Evolutionary conservation across 2,113 vertebrate genomes (phyloP).

Genomic region (Apteryx mantelli): DNA sequence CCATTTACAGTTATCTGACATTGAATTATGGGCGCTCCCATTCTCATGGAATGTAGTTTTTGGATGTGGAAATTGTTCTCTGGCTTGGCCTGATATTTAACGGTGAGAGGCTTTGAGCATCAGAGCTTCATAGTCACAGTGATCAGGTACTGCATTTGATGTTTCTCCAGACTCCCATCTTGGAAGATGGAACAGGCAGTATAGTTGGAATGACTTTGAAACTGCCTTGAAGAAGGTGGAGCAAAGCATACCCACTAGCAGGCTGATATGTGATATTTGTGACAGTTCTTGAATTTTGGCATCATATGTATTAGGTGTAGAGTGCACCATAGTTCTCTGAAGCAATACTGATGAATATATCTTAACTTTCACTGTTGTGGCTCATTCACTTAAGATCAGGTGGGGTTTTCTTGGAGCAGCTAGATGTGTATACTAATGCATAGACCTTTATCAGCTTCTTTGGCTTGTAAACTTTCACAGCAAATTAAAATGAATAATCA

Average conservation of each 20-base stretch:
- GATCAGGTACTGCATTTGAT: neutral
- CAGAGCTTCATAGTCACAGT: neutral
- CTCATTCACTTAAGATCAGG: neutral
- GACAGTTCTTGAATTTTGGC: neutral
- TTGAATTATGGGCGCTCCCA: accelerated
- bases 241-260: neutral
- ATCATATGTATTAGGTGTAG: accelerated
- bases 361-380: neutral
- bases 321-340: neutral
- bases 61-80: accelerated
- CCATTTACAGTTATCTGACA: neutral
- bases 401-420: neutral
- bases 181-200: neutral
- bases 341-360: neutral
- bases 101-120: neutral
- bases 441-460: neutral
- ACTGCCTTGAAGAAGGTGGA: neutral
- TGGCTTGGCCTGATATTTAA: neutral
- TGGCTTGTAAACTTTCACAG: neutral
- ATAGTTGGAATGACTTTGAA: neutral
- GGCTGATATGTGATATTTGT: accelerated
- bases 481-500: neutral
- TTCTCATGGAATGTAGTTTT: neutral
- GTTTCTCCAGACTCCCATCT: neutral
- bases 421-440: neutral